Conservation (phyloP, 1,140 invertebrate genomes). For the Aphelenchoides besseyi region DNA sequence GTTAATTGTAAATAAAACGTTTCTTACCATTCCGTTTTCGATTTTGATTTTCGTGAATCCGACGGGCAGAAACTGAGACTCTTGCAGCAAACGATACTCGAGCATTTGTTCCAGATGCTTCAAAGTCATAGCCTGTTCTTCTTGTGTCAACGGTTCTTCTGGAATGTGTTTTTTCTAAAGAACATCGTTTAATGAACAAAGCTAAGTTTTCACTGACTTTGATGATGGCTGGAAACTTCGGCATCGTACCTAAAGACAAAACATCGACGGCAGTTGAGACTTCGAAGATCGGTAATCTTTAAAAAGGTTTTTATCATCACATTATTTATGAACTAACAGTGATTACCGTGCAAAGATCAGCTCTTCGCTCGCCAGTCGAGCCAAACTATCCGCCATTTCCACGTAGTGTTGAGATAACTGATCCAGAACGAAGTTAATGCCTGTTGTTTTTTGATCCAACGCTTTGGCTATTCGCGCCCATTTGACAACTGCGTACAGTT, state of each 20-base stretch:
- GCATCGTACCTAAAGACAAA: neutral
- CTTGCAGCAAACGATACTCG: neutral
- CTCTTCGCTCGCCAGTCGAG: conserved; percentile 9
- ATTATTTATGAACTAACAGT: neutral
- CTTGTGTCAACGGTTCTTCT: neutral
- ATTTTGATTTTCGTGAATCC: neutral
- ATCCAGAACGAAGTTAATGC: conserved; percentile 6
- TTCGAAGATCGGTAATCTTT: conserved; percentile 16
- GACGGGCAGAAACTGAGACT: neutral
- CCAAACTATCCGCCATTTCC: conserved; percentile 12
- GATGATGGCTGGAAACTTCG: neutral
- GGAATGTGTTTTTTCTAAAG: neutral
- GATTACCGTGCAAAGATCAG: neutral
- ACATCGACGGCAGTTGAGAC: conserved; percentile 3
- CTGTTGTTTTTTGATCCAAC: conserved; percentile 4
- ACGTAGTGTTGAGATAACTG: conserved; percentile 5
- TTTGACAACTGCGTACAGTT: conserved; percentile 16
- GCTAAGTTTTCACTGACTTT: neutral
- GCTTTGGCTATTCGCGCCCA: neutral
- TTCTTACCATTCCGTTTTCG: conserved; percentile 11
- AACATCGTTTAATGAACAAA: neutral
- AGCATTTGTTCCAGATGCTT: neutral
- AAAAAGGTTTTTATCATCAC: no score
- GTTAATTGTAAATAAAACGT: neutral
- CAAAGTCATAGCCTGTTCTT: neutral